Evolutionary conservation across 2,888 invertebrate species (phyloP).

Genomic region (Agapetus fuscipes): DNA sequence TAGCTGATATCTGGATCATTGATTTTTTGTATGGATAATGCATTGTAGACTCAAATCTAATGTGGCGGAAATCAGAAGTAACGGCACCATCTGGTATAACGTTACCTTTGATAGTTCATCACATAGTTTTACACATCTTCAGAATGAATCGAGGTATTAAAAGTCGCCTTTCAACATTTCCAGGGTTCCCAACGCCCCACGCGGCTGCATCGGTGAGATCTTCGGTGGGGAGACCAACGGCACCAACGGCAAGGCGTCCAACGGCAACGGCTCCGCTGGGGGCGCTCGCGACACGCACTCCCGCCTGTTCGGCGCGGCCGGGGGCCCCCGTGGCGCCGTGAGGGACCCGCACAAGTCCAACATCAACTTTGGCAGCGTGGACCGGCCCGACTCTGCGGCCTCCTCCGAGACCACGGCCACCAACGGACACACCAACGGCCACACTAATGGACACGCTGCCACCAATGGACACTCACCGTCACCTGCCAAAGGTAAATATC

Average conservation of each 20-base stretch:
- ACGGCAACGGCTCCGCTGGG: constrained; percentile 27
- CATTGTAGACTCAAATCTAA: too few species aligned
- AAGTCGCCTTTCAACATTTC: too few species aligned
- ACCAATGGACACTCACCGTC: constrained; percentile 25
- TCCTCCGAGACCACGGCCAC: constrained; percentile 25
- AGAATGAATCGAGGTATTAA: too few species aligned
- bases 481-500: constrained; percentile 24
- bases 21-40: too few species aligned
- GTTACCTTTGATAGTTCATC: too few species aligned
- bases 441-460: constrained; percentile 22
- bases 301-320: constrained; percentile 47
- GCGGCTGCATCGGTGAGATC: constrained; percentile 48
- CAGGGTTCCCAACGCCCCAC: constrained; percentile 53
- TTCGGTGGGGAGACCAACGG: constrained; percentile 40
- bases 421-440: constrained; percentile 26
- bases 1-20: too few species aligned
- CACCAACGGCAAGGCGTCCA: constrained; percentile 23
- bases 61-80: too few species aligned
- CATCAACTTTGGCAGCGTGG: constrained; percentile 45
- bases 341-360: constrained; percentile 53
- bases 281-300: constrained; percentile 36
- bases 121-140: too few species aligned
- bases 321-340: constrained; percentile 42
- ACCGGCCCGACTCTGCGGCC: constrained; percentile 28
- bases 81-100: too few species aligned